These are phyloP conservation scores for Subacronicta megacephala DNA, from an alignment of 2,888 invertebrate species.

Conservation along the genomic window DNA sequence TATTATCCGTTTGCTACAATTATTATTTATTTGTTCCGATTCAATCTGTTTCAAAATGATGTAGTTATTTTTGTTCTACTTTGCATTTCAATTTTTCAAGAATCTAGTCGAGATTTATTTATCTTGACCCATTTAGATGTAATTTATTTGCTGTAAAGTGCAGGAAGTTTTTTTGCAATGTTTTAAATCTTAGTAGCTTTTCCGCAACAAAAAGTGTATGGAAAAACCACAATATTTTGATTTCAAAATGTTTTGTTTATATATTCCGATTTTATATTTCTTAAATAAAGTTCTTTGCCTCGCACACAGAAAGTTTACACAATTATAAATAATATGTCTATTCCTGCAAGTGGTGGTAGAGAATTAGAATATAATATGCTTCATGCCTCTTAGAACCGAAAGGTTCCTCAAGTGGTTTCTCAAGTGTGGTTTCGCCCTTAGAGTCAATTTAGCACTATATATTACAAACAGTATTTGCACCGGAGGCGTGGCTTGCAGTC, in stretches of 20 bases:
- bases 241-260: neutral
- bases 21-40: slow-evolving; percentile 8
- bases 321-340: too few relatives aligned
- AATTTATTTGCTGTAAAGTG: slow-evolving; percentile 3
- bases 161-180: neutral
- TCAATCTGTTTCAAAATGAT: slow-evolving; percentile 3
- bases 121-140: slow-evolving; percentile 1
- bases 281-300: neutral
- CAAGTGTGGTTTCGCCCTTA: slow-evolving; percentile 28
- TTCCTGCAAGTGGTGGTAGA: neutral
- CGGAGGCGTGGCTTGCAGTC: slow-evolving; percentile 26
- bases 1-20: slow-evolving; percentile 9
- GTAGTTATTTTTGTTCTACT: slow-evolving; percentile 9
- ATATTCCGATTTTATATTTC: neutral
- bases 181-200: neutral
- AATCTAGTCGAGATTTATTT: slow-evolving; percentile 15
- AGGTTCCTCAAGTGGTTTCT: slow-evolving; percentile 14
- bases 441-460: slow-evolving; percentile 31
- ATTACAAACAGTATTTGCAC: slow-evolving; percentile 33
- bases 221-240: neutral
- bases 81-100: neutral
- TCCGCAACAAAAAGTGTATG: neutral
- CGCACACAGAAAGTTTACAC: too few relatives aligned
- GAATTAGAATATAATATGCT: too few relatives aligned
- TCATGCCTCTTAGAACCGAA: slow-evolving; percentile 7